phyloP scores from a whole-genome alignment of 2,888 invertebrate species.

The Pseudococcus longispinus region DNA sequence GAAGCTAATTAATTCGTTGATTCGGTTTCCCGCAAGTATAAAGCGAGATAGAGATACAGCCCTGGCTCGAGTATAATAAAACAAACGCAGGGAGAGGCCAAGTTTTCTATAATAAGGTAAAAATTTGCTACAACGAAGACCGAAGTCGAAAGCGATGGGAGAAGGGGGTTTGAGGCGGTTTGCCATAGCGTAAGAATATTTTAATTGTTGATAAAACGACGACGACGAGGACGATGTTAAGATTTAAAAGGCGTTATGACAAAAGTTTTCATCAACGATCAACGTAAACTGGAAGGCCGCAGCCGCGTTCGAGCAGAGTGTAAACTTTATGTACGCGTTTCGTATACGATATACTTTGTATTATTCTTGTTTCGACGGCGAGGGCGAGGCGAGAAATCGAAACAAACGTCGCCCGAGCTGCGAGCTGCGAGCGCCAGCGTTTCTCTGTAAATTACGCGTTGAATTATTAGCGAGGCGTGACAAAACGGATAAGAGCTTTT shows the following conservation, averaged over 20 bases:
- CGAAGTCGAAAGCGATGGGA: background rate
- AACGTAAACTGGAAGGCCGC: background rate
- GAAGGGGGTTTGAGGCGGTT: background rate
- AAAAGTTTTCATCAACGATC: constrained; percentile 26
- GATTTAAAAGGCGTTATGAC: background rate
- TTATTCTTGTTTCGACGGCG: background rate
- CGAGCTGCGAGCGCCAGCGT: background rate
- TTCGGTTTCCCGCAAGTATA: background rate
- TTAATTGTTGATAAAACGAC: constrained; percentile 29
- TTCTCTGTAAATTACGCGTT: constrained; percentile 5
- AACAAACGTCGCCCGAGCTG: background rate
- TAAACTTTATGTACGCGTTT: background rate
- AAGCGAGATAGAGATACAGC: background rate
- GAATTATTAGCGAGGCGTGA: constrained; percentile 43
- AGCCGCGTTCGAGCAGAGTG: background rate
- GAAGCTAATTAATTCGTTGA: constrained; percentile 42
- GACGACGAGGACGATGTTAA: background rate
- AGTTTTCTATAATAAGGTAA: background rate
- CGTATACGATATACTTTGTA: background rate
- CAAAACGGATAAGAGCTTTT: constrained; percentile 29
- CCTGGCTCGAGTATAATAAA: background rate
- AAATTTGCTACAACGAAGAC: background rate
- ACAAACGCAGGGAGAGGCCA: background rate
- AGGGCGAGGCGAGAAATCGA: background rate
- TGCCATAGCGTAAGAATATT: background rate